phyloP scores from a whole-genome alignment of 2,888 invertebrate genomes.

The Lepetodrilus schrolli region DNA sequence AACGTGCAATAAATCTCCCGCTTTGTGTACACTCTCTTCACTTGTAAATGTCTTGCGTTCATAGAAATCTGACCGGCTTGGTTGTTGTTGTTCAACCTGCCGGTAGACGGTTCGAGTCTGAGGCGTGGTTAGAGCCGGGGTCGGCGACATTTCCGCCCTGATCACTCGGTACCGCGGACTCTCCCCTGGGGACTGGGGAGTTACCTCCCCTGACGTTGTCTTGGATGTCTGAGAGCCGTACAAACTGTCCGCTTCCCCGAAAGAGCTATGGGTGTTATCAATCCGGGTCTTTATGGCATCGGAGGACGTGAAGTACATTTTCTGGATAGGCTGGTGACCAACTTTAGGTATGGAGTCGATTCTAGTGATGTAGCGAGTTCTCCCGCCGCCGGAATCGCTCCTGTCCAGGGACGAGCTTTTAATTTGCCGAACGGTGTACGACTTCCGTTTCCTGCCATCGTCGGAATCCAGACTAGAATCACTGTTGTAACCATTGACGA shows the following conservation, averaged over 20 bases:
- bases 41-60: not conserved
- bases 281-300: conserved; percentile 2
- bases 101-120: conserved; percentile 11
- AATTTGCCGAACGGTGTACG: not conserved
- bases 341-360: conserved; percentile 2
- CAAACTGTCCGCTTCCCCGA: conserved; percentile 37
- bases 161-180: conserved; percentile 36
- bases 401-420: not conserved
- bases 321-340: not conserved
- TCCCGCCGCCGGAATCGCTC: not conserved
- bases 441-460: not conserved
- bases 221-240: conserved; percentile 38
- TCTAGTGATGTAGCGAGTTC: not conserved
- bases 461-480: not conserved
- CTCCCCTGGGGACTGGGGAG: conserved; percentile 38
- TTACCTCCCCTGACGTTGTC: conserved; percentile 34
- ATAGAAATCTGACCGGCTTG: not conserved
- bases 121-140: not conserved
- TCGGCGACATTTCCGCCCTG: conserved; percentile 31
- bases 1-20: conserved; percentile 17
- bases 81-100: not conserved
- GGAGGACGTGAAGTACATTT: not conserved
- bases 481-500: not conserved
- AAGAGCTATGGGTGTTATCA: not conserved
- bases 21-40: not conserved